These are phyloP conservation scores for Notothenia rossii DNA, from an alignment of 2,113 vertebrate genomes.

Conservation along the genomic window DNA sequence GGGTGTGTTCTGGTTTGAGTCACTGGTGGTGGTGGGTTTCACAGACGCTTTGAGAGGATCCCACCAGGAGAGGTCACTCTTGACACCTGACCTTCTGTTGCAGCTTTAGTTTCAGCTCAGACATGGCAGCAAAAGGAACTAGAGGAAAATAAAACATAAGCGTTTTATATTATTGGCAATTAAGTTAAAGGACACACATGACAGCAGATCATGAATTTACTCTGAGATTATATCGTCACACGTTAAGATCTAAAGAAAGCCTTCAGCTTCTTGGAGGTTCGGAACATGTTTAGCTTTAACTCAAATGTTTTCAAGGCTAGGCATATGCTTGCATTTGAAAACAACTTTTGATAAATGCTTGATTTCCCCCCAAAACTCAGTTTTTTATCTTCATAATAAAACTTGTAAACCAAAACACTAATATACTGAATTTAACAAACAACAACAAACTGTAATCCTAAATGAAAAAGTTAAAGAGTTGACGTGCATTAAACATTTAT, in stretches of 20 bases:
- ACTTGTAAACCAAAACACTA: no score
- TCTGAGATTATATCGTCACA: not conserved
- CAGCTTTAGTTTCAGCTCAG: constrained; percentile 78
- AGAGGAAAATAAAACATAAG: not conserved
- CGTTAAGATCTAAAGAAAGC: not conserved
- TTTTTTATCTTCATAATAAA: no score
- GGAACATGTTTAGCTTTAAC: no score
- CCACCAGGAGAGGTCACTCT: constrained; percentile 40
- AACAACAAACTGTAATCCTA: no score
- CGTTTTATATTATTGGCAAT: not conserved
- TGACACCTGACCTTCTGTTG: constrained; percentile 40
- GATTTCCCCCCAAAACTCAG: no score
- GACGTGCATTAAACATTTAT: no score
- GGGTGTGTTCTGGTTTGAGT: not conserved
- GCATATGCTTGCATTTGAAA: no score
- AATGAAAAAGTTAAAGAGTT: no score
- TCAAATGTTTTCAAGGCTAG: no score
- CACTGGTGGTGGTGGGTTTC: not conserved
- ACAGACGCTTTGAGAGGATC: not conserved
- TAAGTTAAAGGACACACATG: not conserved
- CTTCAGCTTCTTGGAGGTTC: no score
- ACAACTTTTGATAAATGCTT: no score
- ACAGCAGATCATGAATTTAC: not conserved
- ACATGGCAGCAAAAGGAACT: constrained; percentile 48
- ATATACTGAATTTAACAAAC: no score